A percentile compares a stretch with the other conserved stretches of the same genome.
These are phyloP conservation scores for Microdon myrmicae DNA, from an alignment of 2,888 invertebrate genomes.

Conservation along the genomic window DNA sequence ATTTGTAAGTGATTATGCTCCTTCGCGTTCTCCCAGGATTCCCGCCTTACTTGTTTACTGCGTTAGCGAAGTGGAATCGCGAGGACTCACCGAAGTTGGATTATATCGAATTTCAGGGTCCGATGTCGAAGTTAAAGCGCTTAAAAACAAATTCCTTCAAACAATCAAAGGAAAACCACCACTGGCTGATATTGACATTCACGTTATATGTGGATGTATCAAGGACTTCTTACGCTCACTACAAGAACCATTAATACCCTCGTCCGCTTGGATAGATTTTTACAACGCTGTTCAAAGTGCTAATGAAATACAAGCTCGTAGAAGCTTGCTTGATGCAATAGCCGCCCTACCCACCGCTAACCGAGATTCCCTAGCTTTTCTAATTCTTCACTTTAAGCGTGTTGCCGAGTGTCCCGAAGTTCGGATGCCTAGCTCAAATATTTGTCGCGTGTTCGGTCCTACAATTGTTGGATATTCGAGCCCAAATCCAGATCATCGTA, in stretches of 20 bases:
- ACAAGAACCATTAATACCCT: slow-evolving; percentile 89
- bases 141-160: slow-evolving; percentile 87
- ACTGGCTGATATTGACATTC: slow-evolving; percentile 79
- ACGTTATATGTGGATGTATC: slow-evolving; percentile 91
- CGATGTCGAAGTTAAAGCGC: slow-evolving; percentile 84
- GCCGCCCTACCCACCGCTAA: slow-evolving; percentile 90
- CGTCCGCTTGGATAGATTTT: slow-evolving; percentile 79
- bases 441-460: slow-evolving; percentile 92
- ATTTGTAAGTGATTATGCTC: slow-evolving; percentile 86
- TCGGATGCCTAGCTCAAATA: slow-evolving; percentile 89
- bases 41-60: slow-evolving; percentile 94
- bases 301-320: slow-evolving; percentile 69
- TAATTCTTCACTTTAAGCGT: slow-evolving; percentile 90
- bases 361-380: slow-evolving; percentile 91
- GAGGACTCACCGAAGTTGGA: slow-evolving; percentile 88
- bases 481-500: slow-evolving; percentile 75
- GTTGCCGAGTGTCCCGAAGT: slow-evolving; percentile 84
- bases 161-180: slow-evolving; percentile 87
- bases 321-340: slow-evolving; percentile 77
- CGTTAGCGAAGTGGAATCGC: slow-evolving; percentile 90
- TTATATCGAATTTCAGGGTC: slow-evolving; percentile 92
- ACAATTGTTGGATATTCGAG: slow-evolving; percentile 92
- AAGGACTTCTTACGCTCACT: slow-evolving; percentile 92
- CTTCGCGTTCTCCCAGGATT: slow-evolving; percentile 89
- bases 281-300: slow-evolving; percentile 68